These are phyloP conservation scores for Chaetodon auriga DNA, from an alignment of 2,113 vertebrate genomes.

Conservation along the genomic window DNA sequence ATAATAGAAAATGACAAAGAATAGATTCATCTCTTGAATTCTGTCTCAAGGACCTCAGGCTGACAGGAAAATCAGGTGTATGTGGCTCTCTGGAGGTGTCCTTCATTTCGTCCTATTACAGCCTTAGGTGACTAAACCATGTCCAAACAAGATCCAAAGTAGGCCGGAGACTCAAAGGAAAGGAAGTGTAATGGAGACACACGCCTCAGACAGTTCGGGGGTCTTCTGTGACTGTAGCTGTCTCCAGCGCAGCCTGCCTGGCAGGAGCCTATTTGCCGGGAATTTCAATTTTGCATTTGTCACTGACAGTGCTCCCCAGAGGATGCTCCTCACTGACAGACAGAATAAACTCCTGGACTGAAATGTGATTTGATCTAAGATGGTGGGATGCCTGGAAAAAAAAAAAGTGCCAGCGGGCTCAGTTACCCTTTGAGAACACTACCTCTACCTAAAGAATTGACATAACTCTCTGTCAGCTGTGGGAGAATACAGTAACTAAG, in stretches of 20 bases:
- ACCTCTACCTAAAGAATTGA: constrained; percentile 46
- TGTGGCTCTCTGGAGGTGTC: constrained; percentile 28
- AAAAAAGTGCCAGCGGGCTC: constrained; percentile 47
- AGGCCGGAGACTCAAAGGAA: constrained; percentile 39
- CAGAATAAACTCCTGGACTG: constrained; percentile 69
- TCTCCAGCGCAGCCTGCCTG: constrained; percentile 56
- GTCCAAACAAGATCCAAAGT: constrained; percentile 50
- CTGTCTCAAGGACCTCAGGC: constrained; percentile 25
- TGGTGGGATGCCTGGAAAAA: constrained; percentile 32
- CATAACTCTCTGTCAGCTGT: constrained; percentile 64
- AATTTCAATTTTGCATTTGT: constrained; percentile 76
- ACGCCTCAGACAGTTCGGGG: constrained; percentile 47
- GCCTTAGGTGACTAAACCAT: constrained; percentile 45
- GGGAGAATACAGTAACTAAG: constrained; percentile 49
- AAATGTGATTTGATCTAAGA: constrained; percentile 76
- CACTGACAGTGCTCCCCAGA: constrained; percentile 65
- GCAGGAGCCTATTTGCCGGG: constrained; percentile 55
- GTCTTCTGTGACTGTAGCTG: constrained; percentile 56
- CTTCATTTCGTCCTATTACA: constrained; percentile 41
- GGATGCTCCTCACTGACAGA: constrained; percentile 68
- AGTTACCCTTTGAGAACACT: constrained; percentile 53
- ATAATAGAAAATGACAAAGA: constrained; percentile 29
- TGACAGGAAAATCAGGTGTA: constrained; percentile 10
- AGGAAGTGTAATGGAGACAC: constrained; percentile 37
- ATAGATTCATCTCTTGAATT: constrained; percentile 12